Percentiles rank a stretch among this genome's conserved stretches.
These are phyloP conservation scores for Syncerus caffer DNA, from an alignment of 2,797 vertebrate species.

Conservation along the genomic window DNA sequence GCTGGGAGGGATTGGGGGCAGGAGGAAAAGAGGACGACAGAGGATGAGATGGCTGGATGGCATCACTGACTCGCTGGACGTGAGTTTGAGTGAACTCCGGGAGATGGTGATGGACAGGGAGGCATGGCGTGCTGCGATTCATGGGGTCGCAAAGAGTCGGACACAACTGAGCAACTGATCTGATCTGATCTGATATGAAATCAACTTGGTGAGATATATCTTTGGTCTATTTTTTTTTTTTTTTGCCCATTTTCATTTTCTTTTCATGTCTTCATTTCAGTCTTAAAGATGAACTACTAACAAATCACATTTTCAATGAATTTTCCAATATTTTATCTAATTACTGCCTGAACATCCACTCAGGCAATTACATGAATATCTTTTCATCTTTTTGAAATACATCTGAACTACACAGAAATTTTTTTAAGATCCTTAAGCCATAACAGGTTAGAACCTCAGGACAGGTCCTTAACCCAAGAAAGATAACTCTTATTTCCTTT, in stretches of 20 bases:
- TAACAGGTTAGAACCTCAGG: neutral
- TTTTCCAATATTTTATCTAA: slow-evolving; percentile 30
- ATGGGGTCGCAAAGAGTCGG: neutral
- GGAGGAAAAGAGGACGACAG: no score
- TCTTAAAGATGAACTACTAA: slow-evolving; percentile 21
- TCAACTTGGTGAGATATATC: neutral
- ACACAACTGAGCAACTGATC: no score
- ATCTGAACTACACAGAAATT: slow-evolving; percentile 9
- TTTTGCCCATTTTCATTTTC: slow-evolving; percentile 23
- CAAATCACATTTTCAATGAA: neutral
- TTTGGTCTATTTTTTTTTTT: neutral
- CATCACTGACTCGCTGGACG: no score
- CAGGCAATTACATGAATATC: slow-evolving; percentile 18
- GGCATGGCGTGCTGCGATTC: neutral
- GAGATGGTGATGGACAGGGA: neutral
- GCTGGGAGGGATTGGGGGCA: no score
- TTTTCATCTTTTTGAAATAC: slow-evolving; percentile 38
- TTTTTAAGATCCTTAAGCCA: neutral
- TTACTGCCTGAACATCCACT: neutral
- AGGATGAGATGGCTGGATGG: no score
- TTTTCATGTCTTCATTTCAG: slow-evolving; percentile 15
- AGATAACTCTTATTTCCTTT: slow-evolving; percentile 26
- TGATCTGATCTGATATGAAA: neutral
- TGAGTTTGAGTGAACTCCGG: no score
- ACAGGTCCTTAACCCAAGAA: slow-evolving; percentile 35